phyloP scores from a whole-genome alignment of 2,888 invertebrate species.

The Steromphala cineraria region DNA sequence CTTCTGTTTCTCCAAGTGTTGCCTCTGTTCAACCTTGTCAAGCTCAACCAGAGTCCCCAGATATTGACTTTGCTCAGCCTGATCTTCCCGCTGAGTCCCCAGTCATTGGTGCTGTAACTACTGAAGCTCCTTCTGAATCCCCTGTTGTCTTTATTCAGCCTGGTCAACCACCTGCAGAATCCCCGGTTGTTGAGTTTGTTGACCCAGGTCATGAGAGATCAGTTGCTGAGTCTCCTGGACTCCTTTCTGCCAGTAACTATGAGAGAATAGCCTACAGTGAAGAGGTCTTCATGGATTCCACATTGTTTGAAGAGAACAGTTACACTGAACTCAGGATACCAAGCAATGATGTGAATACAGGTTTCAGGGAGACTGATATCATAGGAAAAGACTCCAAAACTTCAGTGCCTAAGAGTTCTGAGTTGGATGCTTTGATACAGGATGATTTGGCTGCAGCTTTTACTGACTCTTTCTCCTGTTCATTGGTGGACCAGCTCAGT shows the following conservation, averaged over 20 bases:
- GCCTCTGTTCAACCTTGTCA: too few species aligned
- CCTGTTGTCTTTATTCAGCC: too few species aligned
- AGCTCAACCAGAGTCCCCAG: too few species aligned
- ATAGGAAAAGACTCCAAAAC: background rate
- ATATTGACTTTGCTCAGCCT: too few species aligned
- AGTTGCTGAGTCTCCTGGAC: constrained; percentile 21
- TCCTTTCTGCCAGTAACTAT: constrained; percentile 63
- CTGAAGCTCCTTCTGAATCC: too few species aligned
- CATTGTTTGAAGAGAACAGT: background rate
- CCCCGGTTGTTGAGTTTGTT: background rate
- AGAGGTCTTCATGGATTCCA: constrained; percentile 25
- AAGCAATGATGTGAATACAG: background rate
- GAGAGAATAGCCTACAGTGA: constrained; percentile 49
- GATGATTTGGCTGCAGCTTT: constrained; percentile 83
- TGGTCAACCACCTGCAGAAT: background rate
- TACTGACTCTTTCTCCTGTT: constrained; percentile 53
- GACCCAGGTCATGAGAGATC: too few species aligned
- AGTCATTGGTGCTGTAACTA: too few species aligned
- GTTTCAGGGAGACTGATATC: too few species aligned
- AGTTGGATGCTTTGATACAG: constrained; percentile 70
- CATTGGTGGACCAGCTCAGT: constrained; percentile 18
- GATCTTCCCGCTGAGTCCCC: too few species aligned
- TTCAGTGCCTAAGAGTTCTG: background rate
- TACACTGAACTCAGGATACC: constrained; percentile 15
- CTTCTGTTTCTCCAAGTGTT: too few species aligned